Conservation (phyloP, 2,113 vertebrate species). For the Gasterosteus nipponicus region DNA sequence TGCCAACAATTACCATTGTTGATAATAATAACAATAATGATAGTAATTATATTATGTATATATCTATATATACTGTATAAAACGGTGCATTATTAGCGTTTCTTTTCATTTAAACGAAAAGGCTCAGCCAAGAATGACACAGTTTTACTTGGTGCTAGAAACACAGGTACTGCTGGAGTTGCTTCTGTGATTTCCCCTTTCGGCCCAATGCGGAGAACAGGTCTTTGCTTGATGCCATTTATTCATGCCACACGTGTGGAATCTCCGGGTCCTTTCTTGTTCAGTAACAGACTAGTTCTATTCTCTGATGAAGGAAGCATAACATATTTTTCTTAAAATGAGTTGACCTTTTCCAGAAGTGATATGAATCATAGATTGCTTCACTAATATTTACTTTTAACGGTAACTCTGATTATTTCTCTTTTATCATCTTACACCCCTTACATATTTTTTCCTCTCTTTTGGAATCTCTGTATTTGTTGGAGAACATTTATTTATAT, state of each 20-base stretch:
- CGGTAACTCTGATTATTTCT: background rate
- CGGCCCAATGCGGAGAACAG: background rate
- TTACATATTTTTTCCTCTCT: background rate
- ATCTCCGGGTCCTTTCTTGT: background rate
- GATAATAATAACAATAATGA: too few species aligned
- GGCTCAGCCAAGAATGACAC: background rate
- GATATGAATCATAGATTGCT: background rate
- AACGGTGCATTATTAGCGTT: too few species aligned
- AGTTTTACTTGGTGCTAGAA: background rate
- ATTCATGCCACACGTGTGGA: background rate
- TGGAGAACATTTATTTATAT: conserved; percentile 27
- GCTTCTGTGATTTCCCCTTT: background rate
- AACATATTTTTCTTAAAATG: background rate
- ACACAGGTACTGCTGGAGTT: background rate
- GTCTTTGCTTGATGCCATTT: background rate
- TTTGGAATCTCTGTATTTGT: conserved; percentile 15
- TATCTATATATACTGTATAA: too few species aligned
- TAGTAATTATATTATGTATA: too few species aligned
- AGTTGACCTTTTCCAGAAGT: conserved; percentile 4
- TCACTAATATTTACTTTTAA: conserved; percentile 8
- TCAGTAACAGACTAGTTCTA: background rate
- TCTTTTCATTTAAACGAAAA: background rate
- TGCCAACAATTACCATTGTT: too few species aligned
- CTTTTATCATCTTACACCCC: background rate
- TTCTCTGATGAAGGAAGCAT: background rate